These are phyloP conservation scores for Bradypodion ventrale DNA, from an alignment of 2,797 vertebrate species.

Conservation along the genomic window DNA sequence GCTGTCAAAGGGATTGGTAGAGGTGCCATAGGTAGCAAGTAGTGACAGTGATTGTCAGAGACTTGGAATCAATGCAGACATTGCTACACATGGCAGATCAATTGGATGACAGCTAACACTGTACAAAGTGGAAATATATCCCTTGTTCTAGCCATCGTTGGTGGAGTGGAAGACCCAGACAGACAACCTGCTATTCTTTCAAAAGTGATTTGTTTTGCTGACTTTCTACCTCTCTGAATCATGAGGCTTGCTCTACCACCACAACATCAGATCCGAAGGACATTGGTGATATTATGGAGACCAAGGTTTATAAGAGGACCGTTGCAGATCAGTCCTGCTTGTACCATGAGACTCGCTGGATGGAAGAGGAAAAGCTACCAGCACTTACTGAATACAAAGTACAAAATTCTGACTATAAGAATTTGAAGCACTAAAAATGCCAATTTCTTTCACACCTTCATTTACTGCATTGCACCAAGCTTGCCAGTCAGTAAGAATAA, in stretches of 20 bases:
- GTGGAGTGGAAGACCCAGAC: background rate
- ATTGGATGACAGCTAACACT: background rate
- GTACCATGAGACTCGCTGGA: background rate
- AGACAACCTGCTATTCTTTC: background rate
- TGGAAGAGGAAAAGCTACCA: background rate
- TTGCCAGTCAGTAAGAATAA: background rate
- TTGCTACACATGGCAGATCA: background rate
- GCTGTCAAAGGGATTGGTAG: constrained; percentile 21
- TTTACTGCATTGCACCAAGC: background rate
- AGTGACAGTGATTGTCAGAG: constrained; percentile 21
- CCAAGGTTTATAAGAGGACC: background rate
- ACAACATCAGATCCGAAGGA: background rate
- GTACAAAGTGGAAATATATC: background rate
- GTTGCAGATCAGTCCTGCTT: background rate
- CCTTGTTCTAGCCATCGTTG: background rate
- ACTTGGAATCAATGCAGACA: constrained; percentile 3
- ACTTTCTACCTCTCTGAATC: background rate
- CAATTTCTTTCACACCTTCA: background rate
- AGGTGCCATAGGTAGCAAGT: constrained; percentile 16
- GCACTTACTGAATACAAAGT: background rate
- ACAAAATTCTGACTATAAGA: background rate
- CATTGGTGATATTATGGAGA: too few species aligned
- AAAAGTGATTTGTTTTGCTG: background rate
- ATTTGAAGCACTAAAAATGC: background rate
- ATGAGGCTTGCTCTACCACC: background rate